Evolutionary conservation across 2,888 invertebrate species (phyloP).

Genomic region (Callyntrura sp.): DNA sequence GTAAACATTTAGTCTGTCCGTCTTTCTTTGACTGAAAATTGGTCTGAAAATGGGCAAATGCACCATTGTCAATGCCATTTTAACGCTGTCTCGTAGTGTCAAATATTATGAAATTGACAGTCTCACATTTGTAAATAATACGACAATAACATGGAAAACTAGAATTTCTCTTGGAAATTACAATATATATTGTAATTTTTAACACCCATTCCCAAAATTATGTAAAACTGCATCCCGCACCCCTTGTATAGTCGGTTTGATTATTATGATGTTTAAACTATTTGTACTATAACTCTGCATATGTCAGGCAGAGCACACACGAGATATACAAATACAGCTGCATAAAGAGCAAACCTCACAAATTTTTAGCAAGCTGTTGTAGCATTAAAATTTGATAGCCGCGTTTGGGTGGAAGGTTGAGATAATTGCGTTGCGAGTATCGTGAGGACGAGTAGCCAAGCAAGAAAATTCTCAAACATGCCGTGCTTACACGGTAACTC

Average conservation of each 20-base stretch:
- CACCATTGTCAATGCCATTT: no score
- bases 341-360: neutral
- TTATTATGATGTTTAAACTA: neutral
- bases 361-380: neutral
- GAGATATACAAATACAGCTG: neutral
- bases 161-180: no score
- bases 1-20: no score
- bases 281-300: neutral
- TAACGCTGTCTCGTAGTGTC: no score
- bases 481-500: neutral
- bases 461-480: neutral
- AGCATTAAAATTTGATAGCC: slow-evolving; percentile 17
- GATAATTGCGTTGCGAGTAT: slow-evolving; percentile 30
- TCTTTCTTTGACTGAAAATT: no score
- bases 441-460: slow-evolving; percentile 17
- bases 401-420: slow-evolving; percentile 15
- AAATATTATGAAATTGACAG: no score
- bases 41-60: neutral
- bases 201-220: no score
- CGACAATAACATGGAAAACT: no score
- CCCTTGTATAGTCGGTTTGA: neutral
- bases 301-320: no score
- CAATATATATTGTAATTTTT: no score
- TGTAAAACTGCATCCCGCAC: no score
- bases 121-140: no score